These are phyloP conservation scores for Budorcas taxicolor DNA, from an alignment of 2,113 vertebrate species.

Conservation along the genomic window DNA sequence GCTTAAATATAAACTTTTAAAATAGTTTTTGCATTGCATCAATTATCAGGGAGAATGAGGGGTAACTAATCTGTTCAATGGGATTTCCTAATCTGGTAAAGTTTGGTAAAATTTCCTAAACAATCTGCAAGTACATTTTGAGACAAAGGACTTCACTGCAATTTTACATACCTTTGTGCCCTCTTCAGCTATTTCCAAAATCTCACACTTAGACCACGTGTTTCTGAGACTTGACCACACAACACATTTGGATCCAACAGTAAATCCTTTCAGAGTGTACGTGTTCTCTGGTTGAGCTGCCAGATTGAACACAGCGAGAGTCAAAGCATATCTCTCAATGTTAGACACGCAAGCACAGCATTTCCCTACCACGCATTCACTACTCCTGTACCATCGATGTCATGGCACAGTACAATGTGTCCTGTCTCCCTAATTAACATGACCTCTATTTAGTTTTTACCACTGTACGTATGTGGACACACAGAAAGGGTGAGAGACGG, in stretches of 20 bases:
- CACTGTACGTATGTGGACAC: neutral
- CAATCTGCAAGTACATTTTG: neutral
- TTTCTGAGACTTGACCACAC: constrained; percentile 79
- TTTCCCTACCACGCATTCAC: neutral
- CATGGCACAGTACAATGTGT: neutral
- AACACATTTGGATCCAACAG: constrained; percentile 80
- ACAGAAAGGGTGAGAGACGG: neutral
- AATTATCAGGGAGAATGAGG: neutral
- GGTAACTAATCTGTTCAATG: neutral
- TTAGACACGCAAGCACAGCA: neutral
- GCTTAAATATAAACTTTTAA: neutral
- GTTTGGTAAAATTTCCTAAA: neutral
- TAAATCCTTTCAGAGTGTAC: constrained; percentile 72
- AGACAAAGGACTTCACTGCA: neutral
- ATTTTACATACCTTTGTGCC: constrained; percentile 77
- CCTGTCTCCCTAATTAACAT: neutral
- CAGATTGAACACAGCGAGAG: neutral
- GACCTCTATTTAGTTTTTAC: neutral
- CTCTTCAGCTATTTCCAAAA: constrained; percentile 81
- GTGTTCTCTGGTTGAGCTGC: constrained; percentile 54
- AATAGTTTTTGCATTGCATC: neutral
- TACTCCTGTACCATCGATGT: neutral
- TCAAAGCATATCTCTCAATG: neutral
- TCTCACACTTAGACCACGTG: constrained; percentile 80
- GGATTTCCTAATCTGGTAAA: neutral